These are phyloP conservation scores for Echeneis naucrates DNA, from an alignment of 2,797 vertebrate species.

Conservation along the genomic window DNA sequence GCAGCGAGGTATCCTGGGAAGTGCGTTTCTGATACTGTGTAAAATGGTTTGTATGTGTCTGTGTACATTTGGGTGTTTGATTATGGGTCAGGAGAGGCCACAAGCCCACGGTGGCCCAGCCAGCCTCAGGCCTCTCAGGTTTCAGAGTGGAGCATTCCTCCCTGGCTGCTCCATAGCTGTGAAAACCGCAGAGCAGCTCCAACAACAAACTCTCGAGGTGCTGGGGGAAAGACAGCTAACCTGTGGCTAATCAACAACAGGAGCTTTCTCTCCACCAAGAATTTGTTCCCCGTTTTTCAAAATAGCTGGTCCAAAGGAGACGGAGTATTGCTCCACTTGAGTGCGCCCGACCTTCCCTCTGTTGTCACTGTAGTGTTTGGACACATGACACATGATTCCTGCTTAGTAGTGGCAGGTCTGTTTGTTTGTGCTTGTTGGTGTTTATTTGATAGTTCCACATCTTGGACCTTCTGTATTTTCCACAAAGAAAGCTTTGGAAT, in stretches of 20 bases:
- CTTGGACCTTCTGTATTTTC: slow-evolving; percentile 44
- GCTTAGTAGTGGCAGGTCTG: slow-evolving; percentile 41
- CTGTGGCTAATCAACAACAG: slow-evolving; percentile 76
- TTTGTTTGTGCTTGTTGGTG: slow-evolving; percentile 56
- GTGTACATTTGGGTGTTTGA: slow-evolving; percentile 61
- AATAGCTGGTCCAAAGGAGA: slow-evolving; percentile 30
- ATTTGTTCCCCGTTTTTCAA: slow-evolving; percentile 38
- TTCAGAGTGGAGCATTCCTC: slow-evolving; percentile 84
- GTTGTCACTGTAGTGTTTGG: slow-evolving; percentile 36
- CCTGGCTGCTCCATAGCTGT: slow-evolving; percentile 81
- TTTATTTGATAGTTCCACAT: slow-evolving; percentile 66
- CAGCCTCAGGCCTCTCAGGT: slow-evolving; percentile 79
- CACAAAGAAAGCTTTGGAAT: slow-evolving; percentile 44
- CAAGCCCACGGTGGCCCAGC: slow-evolving; percentile 68
- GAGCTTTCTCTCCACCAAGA: slow-evolving; percentile 31
- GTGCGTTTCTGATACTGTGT: slow-evolving; percentile 9
- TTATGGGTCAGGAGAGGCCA: slow-evolving; percentile 78
- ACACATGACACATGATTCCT: slow-evolving; percentile 44
- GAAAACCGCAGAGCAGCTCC: slow-evolving; percentile 83
- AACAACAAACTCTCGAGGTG: slow-evolving; percentile 82
- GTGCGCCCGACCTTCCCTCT: neutral
- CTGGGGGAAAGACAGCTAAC: slow-evolving; percentile 66
- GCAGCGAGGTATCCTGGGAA: neutral
- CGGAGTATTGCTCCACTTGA: slow-evolving; percentile 11
- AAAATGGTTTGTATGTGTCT: slow-evolving; percentile 5